Evolutionary conservation across 2,797 vertebrate genomes (phyloP).

Genomic region (Mastacembelus armatus): DNA sequence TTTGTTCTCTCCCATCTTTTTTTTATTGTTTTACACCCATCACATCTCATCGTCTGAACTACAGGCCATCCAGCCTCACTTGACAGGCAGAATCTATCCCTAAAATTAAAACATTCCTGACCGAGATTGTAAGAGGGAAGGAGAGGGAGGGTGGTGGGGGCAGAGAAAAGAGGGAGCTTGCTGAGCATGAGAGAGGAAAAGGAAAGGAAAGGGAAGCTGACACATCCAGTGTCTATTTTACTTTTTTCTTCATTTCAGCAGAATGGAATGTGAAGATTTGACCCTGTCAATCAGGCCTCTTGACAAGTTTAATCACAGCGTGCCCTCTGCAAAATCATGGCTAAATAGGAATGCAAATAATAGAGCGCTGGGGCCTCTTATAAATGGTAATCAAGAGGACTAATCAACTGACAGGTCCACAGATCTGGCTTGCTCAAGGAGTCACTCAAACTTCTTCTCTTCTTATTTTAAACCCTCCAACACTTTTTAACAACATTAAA

Average conservation of each 20-base stretch:
- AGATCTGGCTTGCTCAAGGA: slow-evolving; percentile 91
- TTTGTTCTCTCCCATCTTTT: slow-evolving; percentile 90
- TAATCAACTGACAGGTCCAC: slow-evolving; percentile 99
- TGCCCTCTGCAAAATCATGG: slow-evolving; percentile 97
- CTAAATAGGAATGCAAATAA: slow-evolving; percentile 99
- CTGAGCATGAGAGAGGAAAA: slow-evolving; percentile 78
- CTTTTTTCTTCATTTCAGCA: slow-evolving; percentile 88
- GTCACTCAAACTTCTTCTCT: slow-evolving; percentile 88
- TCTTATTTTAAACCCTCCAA: slow-evolving; percentile 43
- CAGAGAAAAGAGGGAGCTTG: slow-evolving; percentile 57
- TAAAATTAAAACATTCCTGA: slow-evolving; percentile 99
- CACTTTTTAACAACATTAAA: slow-evolving; percentile 37
- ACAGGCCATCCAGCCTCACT: slow-evolving; percentile 89
- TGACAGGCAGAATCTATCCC: slow-evolving; percentile 98
- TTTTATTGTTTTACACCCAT: slow-evolving; percentile 95
- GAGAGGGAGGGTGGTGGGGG: slow-evolving; percentile 17
- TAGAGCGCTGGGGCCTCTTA: slow-evolving; percentile 96
- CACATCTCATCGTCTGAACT: slow-evolving; percentile 95
- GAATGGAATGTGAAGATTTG: slow-evolving; percentile 98
- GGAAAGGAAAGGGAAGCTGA: slow-evolving; percentile 88
- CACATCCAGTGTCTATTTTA: slow-evolving; percentile 86
- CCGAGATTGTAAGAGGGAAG: slow-evolving; percentile 87
- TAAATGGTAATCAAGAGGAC: slow-evolving; percentile 99
- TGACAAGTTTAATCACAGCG: slow-evolving; percentile 99
- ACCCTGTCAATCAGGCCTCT: slow-evolving; percentile 97